Conservation (phyloP, 2,113 vertebrate genomes). For the Ginglymostoma cirratum region DNA sequence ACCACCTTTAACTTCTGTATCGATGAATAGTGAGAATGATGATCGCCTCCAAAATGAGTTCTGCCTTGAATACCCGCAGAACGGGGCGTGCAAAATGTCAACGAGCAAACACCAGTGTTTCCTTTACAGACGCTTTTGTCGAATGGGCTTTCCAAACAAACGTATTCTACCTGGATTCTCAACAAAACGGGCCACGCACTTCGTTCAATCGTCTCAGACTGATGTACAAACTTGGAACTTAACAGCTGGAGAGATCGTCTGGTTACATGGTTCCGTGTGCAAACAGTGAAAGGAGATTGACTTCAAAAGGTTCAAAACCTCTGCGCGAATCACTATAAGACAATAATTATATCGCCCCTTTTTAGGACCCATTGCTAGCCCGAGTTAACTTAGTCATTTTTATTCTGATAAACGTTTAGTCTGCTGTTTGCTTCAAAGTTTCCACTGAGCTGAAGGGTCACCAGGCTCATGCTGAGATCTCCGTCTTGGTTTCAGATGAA, state of each 20-base stretch:
- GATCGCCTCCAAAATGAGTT: neutral
- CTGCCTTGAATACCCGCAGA: neutral
- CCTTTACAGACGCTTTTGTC: neutral
- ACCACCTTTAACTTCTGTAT: neutral
- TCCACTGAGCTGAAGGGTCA: neutral
- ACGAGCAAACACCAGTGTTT: neutral
- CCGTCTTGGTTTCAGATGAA: neutral
- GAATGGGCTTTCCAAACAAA: neutral
- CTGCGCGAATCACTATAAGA: neutral
- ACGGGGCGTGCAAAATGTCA: neutral
- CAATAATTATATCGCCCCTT: neutral
- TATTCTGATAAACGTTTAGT: neutral
- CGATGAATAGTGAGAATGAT: neutral
- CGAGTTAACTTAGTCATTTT: neutral
- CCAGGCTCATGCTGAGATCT: too few species aligned
- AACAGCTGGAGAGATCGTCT: neutral
- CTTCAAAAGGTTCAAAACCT: neutral
- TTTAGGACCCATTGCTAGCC: neutral
- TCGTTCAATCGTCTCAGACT: neutral
- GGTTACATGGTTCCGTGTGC: too few species aligned
- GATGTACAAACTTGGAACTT: neutral
- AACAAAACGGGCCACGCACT: neutral
- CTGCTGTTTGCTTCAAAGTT: neutral
- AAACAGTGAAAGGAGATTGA: neutral
- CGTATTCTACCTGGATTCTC: neutral